A percentile compares a stretch with the other conserved stretches of the same genome.
Conservation (phyloP, 2,113 vertebrate species). For the Microtus richardsoni region DNA sequence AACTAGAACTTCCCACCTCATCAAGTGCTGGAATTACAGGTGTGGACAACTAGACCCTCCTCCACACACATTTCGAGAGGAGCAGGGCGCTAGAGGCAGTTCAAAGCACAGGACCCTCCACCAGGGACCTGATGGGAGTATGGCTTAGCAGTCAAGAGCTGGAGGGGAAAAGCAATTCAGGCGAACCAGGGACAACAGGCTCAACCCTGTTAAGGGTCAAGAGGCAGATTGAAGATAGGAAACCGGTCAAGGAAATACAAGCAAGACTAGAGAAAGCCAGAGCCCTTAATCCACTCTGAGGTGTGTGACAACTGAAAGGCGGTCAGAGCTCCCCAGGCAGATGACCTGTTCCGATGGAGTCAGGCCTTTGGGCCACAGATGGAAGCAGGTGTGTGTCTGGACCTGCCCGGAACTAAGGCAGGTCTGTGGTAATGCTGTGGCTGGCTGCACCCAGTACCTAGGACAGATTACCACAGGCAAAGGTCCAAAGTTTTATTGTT, state of each 20-base stretch:
- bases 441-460: not conserved
- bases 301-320: not conserved
- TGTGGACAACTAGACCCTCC: too few species aligned
- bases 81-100: not conserved
- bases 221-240: not conserved
- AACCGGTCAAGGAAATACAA: not conserved
- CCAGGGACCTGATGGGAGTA: not conserved
- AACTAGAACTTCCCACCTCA: too few species aligned
- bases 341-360: not conserved
- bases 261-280: not conserved
- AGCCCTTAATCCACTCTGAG: not conserved
- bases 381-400: not conserved
- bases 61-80: not conserved
- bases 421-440: not conserved
- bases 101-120: not conserved
- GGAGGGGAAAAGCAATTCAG: not conserved
- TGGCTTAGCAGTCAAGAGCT: not conserved
- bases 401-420: not conserved
- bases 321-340: not conserved
- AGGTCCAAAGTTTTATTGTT: constrained; percentile 83
- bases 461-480: constrained; percentile 60
- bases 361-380: not conserved
- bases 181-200: not conserved
- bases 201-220: not conserved
- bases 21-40: not conserved